phyloP scores from a whole-genome alignment of 2,888 invertebrate species.

The Ecliptopera silaceata region DNA sequence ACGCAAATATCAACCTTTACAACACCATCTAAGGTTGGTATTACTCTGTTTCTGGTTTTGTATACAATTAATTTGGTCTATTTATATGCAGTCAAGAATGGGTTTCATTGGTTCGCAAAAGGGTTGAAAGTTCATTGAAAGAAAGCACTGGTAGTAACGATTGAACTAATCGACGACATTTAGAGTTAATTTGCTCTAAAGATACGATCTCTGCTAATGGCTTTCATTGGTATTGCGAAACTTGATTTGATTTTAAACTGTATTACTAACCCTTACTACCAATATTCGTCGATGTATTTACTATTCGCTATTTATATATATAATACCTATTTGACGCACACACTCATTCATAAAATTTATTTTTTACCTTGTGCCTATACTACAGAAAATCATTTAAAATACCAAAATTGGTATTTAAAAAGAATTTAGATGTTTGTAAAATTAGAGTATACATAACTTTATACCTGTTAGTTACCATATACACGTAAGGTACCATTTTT shows the following conservation, averaged over 20 bases:
- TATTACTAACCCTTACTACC: background rate
- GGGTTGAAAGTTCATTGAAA: background rate
- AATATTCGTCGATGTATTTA: background rate
- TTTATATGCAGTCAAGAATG: background rate
- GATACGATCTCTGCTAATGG: conserved; percentile 14
- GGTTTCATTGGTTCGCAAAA: background rate
- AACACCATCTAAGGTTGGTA: background rate
- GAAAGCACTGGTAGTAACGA: background rate
- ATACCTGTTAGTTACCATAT: too few species aligned
- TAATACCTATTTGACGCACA: too few species aligned
- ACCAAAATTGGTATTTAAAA: too few species aligned
- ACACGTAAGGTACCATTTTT: too few species aligned
- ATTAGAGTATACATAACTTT: too few species aligned
- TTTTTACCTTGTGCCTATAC: too few species aligned
- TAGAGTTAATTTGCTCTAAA: conserved; percentile 1
- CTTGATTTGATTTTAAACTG: background rate
- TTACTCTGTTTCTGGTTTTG: background rate
- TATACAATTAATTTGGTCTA: background rate
- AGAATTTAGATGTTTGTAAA: too few species aligned
- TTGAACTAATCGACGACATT: conserved; percentile 10
- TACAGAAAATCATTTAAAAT: too few species aligned
- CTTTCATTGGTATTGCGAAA: background rate
- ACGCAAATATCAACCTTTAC: background rate
- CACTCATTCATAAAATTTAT: too few species aligned
- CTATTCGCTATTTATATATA: too few species aligned